These are phyloP conservation scores for Anthonomus grandis DNA, from an alignment of 1,140 invertebrate species.

Conservation along the genomic window DNA sequence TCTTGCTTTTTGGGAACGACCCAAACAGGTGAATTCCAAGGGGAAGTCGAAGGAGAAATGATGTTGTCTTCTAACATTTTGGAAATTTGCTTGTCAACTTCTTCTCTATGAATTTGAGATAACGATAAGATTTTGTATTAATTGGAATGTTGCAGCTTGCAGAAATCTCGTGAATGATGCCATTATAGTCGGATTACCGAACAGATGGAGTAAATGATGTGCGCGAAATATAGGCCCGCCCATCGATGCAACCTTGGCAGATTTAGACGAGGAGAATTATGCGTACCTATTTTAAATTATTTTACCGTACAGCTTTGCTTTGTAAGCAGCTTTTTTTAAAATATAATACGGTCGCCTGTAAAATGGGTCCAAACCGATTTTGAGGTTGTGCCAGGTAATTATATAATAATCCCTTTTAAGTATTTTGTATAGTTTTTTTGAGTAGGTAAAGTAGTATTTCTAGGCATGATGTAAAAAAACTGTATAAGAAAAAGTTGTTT, in stretches of 20 bases:
- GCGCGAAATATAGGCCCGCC: too few relatives aligned
- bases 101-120: constrained; percentile 45
- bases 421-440: too few relatives aligned
- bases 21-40: constrained; percentile 36
- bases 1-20: constrained; percentile 38
- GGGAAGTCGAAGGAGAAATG: constrained; percentile 41
- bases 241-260: constrained; percentile 26
- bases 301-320: too few relatives aligned
- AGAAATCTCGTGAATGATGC: constrained; percentile 34
- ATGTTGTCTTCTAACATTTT: constrained; percentile 48
- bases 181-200: constrained; percentile 20
- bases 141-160: constrained; percentile 32
- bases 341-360: too few relatives aligned
- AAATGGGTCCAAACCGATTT: too few relatives aligned
- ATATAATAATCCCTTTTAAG: too few relatives aligned
- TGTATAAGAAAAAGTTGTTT: too few relatives aligned
- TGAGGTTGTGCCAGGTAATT: too few relatives aligned
- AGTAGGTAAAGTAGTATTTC: too few relatives aligned
- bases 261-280: neutral
- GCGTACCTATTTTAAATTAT: constrained; percentile 9
- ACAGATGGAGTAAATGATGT: constrained; percentile 35
- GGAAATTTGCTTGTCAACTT: constrained; percentile 45
- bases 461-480: too few relatives aligned
- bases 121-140: constrained; percentile 40
- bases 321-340: too few relatives aligned